Percentiles rank a stretch among this genome's conserved stretches.
phyloP scores from a whole-genome alignment of 2,888 invertebrate genomes.

The Dexiosoma caninum region DNA sequence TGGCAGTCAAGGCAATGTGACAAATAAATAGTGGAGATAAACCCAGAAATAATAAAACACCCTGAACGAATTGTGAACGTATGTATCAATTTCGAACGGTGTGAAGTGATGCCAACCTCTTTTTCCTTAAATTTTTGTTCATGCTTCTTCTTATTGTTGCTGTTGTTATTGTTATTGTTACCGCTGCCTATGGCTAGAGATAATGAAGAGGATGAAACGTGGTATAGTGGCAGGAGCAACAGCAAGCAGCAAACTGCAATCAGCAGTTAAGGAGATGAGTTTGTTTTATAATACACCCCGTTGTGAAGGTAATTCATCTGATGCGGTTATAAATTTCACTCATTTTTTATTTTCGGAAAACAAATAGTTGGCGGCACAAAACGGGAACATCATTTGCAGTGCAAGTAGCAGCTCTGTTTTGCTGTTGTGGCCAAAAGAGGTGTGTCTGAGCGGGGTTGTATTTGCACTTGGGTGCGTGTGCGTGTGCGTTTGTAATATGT shows the following conservation, averaged over 20 bases:
- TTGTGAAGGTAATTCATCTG: constrained; percentile 73
- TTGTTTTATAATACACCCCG: constrained; percentile 67
- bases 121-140: constrained; percentile 22
- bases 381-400: constrained; percentile 76
- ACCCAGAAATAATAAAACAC: constrained; percentile 65
- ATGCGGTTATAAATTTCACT: constrained; percentile 75
- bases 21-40: background rate
- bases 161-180: background rate
- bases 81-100: constrained; percentile 63
- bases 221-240: background rate
- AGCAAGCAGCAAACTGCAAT: background rate
- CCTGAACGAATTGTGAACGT: constrained; percentile 72
- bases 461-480: background rate
- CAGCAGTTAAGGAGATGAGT: constrained; percentile 39
- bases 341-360: constrained; percentile 50
- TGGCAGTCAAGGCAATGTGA: constrained; percentile 9
- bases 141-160: background rate
- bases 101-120: constrained; percentile 59
- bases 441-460: constrained; percentile 48
- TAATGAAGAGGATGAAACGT: constrained; percentile 29
- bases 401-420: constrained; percentile 29
- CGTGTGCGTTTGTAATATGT: constrained; percentile 69
- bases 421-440: constrained; percentile 60
- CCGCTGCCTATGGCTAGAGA: constrained; percentile 24
- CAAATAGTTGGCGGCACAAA: constrained; percentile 61